Percentiles rank a stretch among this genome's conserved stretches.
These are phyloP conservation scores for Gallinago nigripennis DNA, from an alignment of 2,797 vertebrate genomes.

Conservation along the genomic window DNA sequence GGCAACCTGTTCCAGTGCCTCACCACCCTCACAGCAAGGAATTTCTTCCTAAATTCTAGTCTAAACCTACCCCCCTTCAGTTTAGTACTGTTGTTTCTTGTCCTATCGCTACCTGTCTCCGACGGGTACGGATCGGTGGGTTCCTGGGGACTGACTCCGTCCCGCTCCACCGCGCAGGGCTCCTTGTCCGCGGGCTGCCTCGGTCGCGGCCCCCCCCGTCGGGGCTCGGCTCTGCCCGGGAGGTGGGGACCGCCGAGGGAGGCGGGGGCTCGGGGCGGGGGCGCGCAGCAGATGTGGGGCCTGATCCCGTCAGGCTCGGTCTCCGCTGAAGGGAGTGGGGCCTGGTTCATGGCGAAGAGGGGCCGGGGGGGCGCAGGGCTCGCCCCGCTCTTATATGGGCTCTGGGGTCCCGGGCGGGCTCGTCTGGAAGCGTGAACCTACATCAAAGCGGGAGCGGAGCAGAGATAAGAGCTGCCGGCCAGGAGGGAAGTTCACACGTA, in stretches of 20 bases:
- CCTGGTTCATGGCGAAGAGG: neutral
- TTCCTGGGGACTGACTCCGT: neutral
- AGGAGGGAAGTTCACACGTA: constrained; percentile 48
- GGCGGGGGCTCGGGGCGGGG: constrained; percentile 77
- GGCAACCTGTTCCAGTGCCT: too few species aligned
- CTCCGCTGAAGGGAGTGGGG: neutral
- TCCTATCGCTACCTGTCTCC: neutral
- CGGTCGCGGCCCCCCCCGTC: neutral
- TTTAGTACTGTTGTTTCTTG: too few species aligned
- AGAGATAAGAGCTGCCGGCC: constrained; percentile 37
- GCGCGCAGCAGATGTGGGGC: constrained; percentile 80
- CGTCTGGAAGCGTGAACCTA: constrained; percentile 51
- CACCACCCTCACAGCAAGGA: too few species aligned
- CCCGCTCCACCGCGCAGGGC: neutral
- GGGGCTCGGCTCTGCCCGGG: constrained; percentile 49
- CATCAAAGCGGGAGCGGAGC: constrained; percentile 62
- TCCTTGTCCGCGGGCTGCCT: neutral
- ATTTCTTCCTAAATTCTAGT: too few species aligned
- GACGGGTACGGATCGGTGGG: neutral
- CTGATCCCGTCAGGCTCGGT: neutral
- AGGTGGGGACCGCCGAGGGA: constrained; percentile 59
- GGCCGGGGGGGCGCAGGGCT: neutral
- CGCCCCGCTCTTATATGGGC: neutral
- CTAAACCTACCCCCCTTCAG: too few species aligned
- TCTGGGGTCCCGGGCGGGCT: neutral